Conservation (phyloP, 2,113 vertebrate species). For the Zosterops lateralis region DNA sequence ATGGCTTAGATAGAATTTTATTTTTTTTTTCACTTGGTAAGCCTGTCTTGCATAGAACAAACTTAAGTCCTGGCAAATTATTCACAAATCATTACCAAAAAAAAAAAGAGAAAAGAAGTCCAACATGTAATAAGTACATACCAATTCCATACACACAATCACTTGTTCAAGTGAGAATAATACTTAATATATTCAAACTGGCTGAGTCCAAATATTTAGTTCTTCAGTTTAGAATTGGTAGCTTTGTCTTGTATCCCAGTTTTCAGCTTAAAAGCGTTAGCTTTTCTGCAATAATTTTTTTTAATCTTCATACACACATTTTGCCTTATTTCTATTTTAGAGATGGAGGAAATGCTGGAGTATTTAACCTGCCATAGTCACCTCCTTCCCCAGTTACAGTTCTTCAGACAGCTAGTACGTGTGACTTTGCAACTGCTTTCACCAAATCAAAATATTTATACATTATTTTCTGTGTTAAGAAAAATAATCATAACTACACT, state of each 20-base stretch:
- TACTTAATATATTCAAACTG: background rate
- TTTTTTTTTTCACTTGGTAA: background rate
- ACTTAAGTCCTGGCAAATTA: background rate
- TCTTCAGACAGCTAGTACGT: background rate
- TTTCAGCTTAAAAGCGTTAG: background rate
- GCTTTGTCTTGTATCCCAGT: background rate
- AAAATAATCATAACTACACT: background rate
- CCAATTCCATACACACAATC: background rate
- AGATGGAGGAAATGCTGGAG: background rate
- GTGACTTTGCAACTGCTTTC: background rate
- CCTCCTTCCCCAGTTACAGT: background rate
- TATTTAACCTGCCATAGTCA: background rate
- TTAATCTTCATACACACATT: background rate
- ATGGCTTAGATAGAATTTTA: background rate
- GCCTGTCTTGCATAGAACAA: background rate
- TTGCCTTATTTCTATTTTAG: constrained; percentile 22
- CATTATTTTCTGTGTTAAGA: background rate
- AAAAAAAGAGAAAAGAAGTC: background rate
- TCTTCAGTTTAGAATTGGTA: background rate
- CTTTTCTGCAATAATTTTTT: background rate
- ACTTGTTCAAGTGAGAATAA: background rate
- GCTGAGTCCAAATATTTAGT: background rate
- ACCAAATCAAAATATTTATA: background rate
- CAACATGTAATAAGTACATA: background rate
- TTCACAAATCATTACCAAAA: background rate